These are phyloP conservation scores for Podarcis cretensis DNA, from an alignment of 2,113 vertebrate species.

Conservation along the genomic window DNA sequence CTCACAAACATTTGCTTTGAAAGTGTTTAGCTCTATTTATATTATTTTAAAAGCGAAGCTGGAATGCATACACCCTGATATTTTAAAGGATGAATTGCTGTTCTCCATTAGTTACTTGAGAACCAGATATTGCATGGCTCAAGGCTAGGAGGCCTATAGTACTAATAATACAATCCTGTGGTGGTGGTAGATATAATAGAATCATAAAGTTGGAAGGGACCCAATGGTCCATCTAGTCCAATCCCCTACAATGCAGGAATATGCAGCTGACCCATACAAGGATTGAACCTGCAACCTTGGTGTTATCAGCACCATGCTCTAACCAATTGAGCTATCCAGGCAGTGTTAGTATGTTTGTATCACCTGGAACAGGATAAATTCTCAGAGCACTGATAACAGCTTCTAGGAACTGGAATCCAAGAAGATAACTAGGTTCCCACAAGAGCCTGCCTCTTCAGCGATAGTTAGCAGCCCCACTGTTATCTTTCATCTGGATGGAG, in stretches of 20 bases:
- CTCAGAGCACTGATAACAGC: conserved; percentile 59
- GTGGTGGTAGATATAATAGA: no score
- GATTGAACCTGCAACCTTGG: no score
- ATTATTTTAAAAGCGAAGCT: background rate
- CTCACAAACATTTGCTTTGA: background rate
- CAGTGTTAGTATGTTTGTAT: background rate
- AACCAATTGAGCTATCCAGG: background rate
- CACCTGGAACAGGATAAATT: conserved; percentile 6
- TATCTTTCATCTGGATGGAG: conserved; percentile 67
- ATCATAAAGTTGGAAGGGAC: no score
- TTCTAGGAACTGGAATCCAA: conserved; percentile 59
- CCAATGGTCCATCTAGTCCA: no score
- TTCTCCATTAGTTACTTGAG: background rate
- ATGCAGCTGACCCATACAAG: no score
- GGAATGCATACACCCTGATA: background rate
- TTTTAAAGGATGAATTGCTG: background rate
- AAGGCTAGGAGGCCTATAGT: background rate
- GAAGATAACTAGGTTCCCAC: conserved; percentile 59
- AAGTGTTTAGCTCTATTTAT: background rate
- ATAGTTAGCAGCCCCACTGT: conserved; percentile 62
- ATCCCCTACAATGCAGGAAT: no score
- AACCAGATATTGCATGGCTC: background rate
- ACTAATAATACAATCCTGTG: background rate
- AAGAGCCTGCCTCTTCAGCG: conserved; percentile 49
- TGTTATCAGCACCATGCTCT: no score